Conservation (phyloP, 1,140 invertebrate species). For the Thaumetopoea pityocampa region DNA sequence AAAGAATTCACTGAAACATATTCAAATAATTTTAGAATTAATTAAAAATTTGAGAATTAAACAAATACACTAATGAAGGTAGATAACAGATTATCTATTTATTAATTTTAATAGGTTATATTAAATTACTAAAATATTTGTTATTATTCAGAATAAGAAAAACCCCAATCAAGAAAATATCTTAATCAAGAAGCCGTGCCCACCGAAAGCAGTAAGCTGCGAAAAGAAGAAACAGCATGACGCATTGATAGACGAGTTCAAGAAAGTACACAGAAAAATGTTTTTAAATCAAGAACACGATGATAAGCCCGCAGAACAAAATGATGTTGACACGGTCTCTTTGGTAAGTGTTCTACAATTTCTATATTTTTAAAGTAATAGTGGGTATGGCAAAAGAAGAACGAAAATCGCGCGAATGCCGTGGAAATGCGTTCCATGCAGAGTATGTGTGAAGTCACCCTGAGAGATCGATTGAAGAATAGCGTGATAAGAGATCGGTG, state of each 20-base stretch:
- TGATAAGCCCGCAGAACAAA: conserved; percentile 8
- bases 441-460: no score
- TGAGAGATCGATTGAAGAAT: no score
- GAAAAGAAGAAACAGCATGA: conserved; percentile 81
- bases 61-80: no score
- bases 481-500: no score
- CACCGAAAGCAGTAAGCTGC: conserved; percentile 59
- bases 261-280: conserved; percentile 89
- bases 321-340: conserved; percentile 3
- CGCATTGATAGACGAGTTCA: conserved; percentile 92
- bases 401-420: no score
- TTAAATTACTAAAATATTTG: conserved; percentile 2
- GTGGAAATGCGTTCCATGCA: no score
- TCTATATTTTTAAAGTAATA: neutral
- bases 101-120: conserved; percentile 7
- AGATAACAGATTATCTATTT: no score
- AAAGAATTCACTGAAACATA: no score
- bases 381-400: neutral
- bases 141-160: conserved; percentile 48
- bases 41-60: no score
- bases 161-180: conserved; percentile 30
- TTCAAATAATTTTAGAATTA: no score
- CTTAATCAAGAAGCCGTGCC: conserved; percentile 40
- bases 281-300: conserved; percentile 76
- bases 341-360: conserved; percentile 25